These are phyloP conservation scores for Parazoanthus darwini DNA, from an alignment of 92 coral and sea anemone genomes.

Conservation along the genomic window DNA sequence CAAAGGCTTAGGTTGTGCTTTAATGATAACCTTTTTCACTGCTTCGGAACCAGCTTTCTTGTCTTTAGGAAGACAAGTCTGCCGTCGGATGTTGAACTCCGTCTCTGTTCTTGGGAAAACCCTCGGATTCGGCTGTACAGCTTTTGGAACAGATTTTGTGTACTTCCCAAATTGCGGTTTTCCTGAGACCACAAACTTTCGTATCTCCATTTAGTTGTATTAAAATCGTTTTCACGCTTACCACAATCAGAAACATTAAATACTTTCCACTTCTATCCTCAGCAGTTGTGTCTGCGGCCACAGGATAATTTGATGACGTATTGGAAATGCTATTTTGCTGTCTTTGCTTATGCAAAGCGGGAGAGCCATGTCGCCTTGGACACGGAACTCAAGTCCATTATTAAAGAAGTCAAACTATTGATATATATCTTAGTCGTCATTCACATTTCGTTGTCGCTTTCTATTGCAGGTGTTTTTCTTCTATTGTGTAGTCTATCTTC, in stretches of 20 bases:
- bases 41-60: neutral
- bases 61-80: neutral
- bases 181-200: neutral
- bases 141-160: neutral
- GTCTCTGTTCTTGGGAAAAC: neutral
- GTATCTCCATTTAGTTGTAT: neutral
- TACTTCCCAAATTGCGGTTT: neutral
- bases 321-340: neutral
- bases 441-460: constrained; percentile 11
- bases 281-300: neutral
- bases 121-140: neutral
- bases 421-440: constrained; percentile 6
- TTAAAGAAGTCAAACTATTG: neutral
- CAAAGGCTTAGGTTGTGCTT: neutral
- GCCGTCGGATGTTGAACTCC: neutral
- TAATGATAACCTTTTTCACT: neutral
- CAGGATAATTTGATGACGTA: neutral
- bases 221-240: neutral
- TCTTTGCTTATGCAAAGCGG: neutral
- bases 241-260: neutral
- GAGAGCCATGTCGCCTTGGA: neutral
- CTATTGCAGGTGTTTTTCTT: neutral
- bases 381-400: neutral
- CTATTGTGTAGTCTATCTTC: neutral
- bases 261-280: neutral